Percentiles rank a stretch among this genome's conserved stretches.
Conservation (phyloP, 2,888 invertebrate species). For the Netelia melanura region DNA sequence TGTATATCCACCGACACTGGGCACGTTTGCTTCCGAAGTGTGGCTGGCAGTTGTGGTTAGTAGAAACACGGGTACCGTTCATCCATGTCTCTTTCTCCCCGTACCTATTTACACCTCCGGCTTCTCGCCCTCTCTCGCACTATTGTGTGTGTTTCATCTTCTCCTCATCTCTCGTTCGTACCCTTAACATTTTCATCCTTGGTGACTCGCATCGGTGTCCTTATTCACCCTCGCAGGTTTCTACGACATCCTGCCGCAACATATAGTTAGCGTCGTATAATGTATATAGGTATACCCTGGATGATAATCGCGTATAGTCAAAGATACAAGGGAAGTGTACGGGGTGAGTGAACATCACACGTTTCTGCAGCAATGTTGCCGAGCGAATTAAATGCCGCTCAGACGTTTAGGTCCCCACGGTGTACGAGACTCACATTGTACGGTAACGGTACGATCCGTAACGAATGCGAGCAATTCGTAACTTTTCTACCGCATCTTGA, state of each 20-base stretch:
- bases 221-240: constrained; percentile 13
- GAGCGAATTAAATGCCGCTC: constrained; percentile 54
- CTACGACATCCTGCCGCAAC: constrained; percentile 37
- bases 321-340: constrained; percentile 1
- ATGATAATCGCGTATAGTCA: constrained; percentile 5
- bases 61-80: constrained; percentile 62
- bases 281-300: background rate
- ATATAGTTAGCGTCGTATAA: background rate
- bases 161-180: constrained; percentile 28
- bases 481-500: constrained; percentile 48
- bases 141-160: constrained; percentile 39
- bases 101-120: constrained; percentile 48
- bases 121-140: constrained; percentile 47
- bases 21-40: constrained; percentile 55
- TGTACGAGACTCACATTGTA: constrained; percentile 22
- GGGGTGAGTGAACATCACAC: background rate
- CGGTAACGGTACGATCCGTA: constrained; percentile 3
- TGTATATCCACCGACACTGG: constrained; percentile 42
- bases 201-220: constrained; percentile 25
- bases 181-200: constrained; percentile 48
- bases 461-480: constrained; percentile 22
- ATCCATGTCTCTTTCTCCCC: constrained; percentile 64
- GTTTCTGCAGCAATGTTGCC: constrained; percentile 29
- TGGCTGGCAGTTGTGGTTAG: constrained; percentile 64
- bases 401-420: constrained; percentile 50